Evolutionary conservation across 1,140 invertebrate species (phyloP), one percentile per base, ranked within the genome.

Genomic region (Zaprionus vittiger): DNA sequence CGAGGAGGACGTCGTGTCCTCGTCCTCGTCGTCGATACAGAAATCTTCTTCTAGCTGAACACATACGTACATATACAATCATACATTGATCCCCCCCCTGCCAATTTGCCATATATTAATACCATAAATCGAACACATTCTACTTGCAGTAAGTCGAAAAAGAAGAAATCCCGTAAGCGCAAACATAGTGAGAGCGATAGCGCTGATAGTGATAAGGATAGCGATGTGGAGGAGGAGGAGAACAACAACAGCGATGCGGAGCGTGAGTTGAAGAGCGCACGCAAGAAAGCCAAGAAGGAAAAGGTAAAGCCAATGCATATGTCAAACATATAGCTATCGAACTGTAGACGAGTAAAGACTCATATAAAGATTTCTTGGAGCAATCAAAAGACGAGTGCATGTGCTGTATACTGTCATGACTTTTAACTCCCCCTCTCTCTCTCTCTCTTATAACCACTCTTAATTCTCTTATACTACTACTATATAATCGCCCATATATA

Each of bases 271-370:
- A 92, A 87, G 77, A 91, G 82, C 52, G 79, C 82, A 57, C 85
- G 91, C 60, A 93, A 93, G 67, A 93, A 93, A 70, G 93, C 93
- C 59, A 94, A 94, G 78, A 94, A 94, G 91, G 94, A 94, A 65
- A 95, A 95, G 94, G 94, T 95, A 76, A 94, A 79, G 79, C 80
- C 60, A 68, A 60, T 55, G 54, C 55, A 56, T 22, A 54, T 56
- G 12, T n/a, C 28, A n/a, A 34, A 38, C 1, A 68, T 1, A 34
- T n/a, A 68, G 44, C 24, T 20, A 24, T 28, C 20, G 47, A 22
- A 22, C 1, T 52, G 20, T 22, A 20, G 44, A 20, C 17, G 44
- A 22, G 20, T 22, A 24, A 24, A 12, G 5, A 20, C 47, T 20
- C 17, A 22, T 14, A 24, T 11, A 34, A 34, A 52, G 20, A 52